These are phyloP conservation scores for Cynocephalus volans DNA, from an alignment of 2,113 vertebrate genomes.

Conservation along the genomic window DNA sequence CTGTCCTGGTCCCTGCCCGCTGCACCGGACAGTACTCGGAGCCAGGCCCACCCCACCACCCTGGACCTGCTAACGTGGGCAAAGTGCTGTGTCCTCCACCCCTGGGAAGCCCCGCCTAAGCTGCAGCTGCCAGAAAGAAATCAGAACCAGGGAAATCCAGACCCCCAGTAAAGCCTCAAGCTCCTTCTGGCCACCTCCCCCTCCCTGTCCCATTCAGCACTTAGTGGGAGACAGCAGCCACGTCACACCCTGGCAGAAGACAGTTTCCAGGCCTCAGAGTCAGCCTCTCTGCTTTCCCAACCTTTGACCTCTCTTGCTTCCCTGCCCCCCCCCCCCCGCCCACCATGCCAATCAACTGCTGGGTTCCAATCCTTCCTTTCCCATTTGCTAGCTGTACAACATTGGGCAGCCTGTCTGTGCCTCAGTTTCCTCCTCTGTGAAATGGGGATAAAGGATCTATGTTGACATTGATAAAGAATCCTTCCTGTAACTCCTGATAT, in stretches of 20 bases:
- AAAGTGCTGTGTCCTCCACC: too few species aligned
- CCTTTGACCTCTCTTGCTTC: background rate
- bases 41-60: background rate
- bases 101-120: background rate
- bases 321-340: too few species aligned
- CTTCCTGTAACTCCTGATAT: background rate
- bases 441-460: background rate
- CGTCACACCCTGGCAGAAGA: background rate
- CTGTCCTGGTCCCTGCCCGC: background rate
- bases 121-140: background rate
- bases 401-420: background rate
- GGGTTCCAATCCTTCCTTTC: background rate
- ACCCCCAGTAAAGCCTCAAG: background rate
- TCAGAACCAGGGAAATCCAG: background rate
- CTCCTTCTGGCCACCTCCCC: background rate
- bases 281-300: background rate
- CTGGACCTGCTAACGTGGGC: background rate
- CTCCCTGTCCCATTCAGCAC: background rate
- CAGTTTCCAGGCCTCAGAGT: background rate
- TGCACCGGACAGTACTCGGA: too few species aligned
- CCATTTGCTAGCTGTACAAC: background rate
- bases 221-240: background rate
- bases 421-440: slow-evolving; percentile 27
- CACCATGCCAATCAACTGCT: background rate
- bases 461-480: background rate